phyloP scores from a whole-genome alignment of 2,888 invertebrate genomes.

The Trissolcus brochymenae region DNA sequence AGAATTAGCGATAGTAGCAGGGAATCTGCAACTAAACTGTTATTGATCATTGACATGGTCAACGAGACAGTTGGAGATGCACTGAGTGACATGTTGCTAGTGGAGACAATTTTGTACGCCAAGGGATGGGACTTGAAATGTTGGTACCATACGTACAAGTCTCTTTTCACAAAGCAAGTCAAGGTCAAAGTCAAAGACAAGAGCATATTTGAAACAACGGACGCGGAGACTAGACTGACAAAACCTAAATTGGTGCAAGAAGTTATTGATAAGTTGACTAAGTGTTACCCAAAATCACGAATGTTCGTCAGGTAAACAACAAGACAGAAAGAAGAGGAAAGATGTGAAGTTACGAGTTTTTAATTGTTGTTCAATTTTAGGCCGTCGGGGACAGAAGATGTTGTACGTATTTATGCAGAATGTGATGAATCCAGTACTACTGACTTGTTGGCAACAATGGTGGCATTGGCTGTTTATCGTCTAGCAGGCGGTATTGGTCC shows the following conservation, averaged over 20 bases:
- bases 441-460: constrained; percentile 82
- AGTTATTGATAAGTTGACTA: constrained; percentile 86
- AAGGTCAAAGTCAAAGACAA: constrained; percentile 94
- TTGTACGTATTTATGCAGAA: constrained; percentile 97
- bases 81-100: constrained; percentile 94
- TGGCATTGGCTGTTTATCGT: constrained; percentile 85
- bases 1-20: constrained; percentile 58
- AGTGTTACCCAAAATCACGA: constrained; percentile 80
- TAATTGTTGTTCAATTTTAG: constrained; percentile 74
- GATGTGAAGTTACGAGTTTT: not conserved
- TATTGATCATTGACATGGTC: constrained; percentile 87
- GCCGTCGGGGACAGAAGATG: constrained; percentile 98
- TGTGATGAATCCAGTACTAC: too few species aligned
- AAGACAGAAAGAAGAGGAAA: too few species aligned
- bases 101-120: constrained; percentile 91
- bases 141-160: constrained; percentile 90
- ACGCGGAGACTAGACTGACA: constrained; percentile 90
- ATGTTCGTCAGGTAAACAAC: constrained; percentile 86
- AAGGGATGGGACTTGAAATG: constrained; percentile 87
- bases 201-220: constrained; percentile 88
- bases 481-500: constrained; percentile 88
- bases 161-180: constrained; percentile 91
- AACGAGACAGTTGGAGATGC: constrained; percentile 99
- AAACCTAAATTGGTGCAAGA: constrained; percentile 90
- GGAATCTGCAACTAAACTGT: constrained; percentile 80